These are phyloP conservation scores for Manis javanica DNA, from an alignment of 2,797 vertebrate species.

Conservation along the genomic window DNA sequence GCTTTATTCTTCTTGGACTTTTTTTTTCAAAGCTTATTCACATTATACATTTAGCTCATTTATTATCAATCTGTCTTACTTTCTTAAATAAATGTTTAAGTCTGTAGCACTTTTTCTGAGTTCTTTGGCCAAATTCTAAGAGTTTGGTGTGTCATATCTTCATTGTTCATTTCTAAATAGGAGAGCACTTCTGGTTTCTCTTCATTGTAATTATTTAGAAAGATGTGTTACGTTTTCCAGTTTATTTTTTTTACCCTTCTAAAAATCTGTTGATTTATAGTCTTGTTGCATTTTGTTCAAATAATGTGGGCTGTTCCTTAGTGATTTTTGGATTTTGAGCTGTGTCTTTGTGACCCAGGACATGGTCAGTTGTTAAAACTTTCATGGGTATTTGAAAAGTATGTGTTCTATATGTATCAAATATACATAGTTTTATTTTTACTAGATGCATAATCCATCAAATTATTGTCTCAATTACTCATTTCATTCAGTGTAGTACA, in stretches of 20 bases:
- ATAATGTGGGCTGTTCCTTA: neutral
- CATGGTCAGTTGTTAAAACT: neutral
- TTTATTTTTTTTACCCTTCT: neutral
- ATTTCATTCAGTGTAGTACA: neutral
- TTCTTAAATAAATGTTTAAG: slow-evolving; percentile 4
- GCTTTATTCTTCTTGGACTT: neutral
- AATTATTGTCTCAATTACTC: neutral
- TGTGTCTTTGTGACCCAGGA: neutral
- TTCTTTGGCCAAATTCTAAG: neutral
- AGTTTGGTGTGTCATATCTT: neutral
- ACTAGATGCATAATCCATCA: neutral
- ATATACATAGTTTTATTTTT: slow-evolving; percentile 35
- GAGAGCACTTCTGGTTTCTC: slow-evolving; percentile 6
- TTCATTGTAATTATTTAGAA: slow-evolving; percentile 25
- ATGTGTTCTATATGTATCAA: neutral
- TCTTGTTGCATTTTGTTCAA: neutral
- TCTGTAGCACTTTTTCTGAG: neutral
- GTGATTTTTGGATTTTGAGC: slow-evolving; percentile 1
- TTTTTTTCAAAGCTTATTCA: neutral
- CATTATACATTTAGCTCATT: neutral
- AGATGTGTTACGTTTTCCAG: neutral
- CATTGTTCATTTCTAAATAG: neutral
- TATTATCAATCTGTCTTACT: slow-evolving; percentile 35
- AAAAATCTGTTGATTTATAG: neutral
- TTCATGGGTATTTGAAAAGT: slow-evolving; percentile 38